Conservation (phyloP, 2,888 invertebrate species). For the Chloromyia formosa region DNA sequence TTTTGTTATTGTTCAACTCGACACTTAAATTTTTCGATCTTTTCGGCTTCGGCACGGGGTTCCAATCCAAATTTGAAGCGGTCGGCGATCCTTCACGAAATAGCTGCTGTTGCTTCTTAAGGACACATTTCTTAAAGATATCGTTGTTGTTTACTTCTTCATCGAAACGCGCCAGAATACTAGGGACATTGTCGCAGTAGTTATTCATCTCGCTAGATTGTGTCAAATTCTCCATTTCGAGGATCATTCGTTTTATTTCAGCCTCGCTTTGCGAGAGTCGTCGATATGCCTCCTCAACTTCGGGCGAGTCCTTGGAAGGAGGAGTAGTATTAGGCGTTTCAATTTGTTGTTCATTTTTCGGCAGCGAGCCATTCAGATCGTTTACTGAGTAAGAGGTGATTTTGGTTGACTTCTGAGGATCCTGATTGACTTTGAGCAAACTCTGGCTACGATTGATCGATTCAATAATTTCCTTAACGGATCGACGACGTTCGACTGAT, state of each 20-base stretch:
- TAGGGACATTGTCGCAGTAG: conserved; percentile 27
- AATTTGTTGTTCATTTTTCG: neutral
- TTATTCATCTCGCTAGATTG: conserved; percentile 46
- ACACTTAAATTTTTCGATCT: conserved; percentile 57
- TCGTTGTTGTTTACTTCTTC: conserved; percentile 49
- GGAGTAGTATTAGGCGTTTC: conserved; percentile 45
- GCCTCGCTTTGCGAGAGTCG: conserved; percentile 52
- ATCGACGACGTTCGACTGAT: conserved; percentile 48
- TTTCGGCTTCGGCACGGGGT: conserved; percentile 63
- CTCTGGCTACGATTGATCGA: conserved; percentile 62
- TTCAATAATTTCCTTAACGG: conserved; percentile 59
- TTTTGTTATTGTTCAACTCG: conserved; percentile 43
- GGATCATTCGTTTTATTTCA: conserved; percentile 53
- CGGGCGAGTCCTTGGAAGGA: conserved; percentile 41
- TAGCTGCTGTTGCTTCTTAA: conserved; percentile 56
- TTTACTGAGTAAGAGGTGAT: neutral
- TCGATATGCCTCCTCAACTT: conserved; percentile 50
- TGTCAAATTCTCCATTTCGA: conserved; percentile 51
- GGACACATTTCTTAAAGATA: conserved; percentile 58
- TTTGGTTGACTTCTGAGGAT: conserved; percentile 37
- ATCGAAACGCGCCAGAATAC: conserved; percentile 30
- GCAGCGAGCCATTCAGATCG: conserved; percentile 25
- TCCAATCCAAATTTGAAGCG: conserved; percentile 62
- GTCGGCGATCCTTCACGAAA: conserved; percentile 61
- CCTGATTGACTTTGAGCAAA: conserved; percentile 57